These are phyloP conservation scores for Arge pagana DNA, from an alignment of 2,888 invertebrate species.

Conservation along the genomic window DNA sequence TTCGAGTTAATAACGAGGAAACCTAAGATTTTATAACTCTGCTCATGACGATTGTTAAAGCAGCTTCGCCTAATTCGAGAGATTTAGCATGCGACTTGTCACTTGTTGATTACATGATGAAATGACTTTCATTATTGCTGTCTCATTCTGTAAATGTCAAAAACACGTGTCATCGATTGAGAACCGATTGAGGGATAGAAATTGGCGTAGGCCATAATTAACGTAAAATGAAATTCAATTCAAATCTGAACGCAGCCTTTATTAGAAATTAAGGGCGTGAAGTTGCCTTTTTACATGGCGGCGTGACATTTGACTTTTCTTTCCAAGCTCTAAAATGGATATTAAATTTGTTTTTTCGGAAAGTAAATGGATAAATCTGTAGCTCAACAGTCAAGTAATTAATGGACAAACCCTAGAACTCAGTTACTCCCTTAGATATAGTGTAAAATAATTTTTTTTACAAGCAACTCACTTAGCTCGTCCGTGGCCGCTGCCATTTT, in stretches of 20 bases:
- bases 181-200: too few relatives aligned
- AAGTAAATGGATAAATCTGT: conserved; percentile 2
- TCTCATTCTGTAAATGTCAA: too few relatives aligned
- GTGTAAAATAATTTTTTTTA: conserved; percentile 28
- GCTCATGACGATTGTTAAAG: not conserved
- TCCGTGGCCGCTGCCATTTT: conserved; percentile 56
- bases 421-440: conserved; percentile 9
- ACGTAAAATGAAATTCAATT: conserved; percentile 17
- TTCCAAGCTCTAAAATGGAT: conserved; percentile 18
- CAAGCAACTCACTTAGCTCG: conserved; percentile 51
- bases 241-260: conserved; percentile 24
- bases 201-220: too few relatives aligned
- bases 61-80: not conserved
- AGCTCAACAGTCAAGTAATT: conserved; percentile 11
- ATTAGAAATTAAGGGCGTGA: conserved; percentile 30
- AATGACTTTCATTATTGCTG: conserved; percentile 2
- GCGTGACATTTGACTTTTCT: conserved; percentile 48
- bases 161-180: too few relatives aligned
- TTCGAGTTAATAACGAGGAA: not conserved
- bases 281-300: conserved; percentile 35
- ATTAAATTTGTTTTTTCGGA: conserved; percentile 16
- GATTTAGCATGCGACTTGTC: too few relatives aligned
- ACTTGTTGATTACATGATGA: conserved; percentile 2
- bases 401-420: conserved; percentile 4
- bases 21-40: conserved; percentile 1